These are phyloP conservation scores for Carapus acus DNA, from an alignment of 2,797 vertebrate genomes.

Conservation along the genomic window DNA sequence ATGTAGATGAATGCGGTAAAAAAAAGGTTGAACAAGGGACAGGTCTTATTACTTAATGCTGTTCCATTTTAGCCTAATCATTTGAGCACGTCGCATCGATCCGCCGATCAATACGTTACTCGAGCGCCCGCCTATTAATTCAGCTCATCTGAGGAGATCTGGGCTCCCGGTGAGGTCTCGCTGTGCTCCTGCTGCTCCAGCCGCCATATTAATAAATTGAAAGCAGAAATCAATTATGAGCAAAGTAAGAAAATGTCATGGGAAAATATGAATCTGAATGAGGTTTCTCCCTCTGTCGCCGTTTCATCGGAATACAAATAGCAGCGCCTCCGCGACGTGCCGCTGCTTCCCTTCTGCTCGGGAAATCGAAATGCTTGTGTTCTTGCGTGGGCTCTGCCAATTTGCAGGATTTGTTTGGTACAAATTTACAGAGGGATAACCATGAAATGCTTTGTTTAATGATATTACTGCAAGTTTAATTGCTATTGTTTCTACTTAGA, in stretches of 20 bases:
- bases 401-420: too few relatives aligned
- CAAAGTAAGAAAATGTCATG: slow-evolving; percentile 58
- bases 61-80: slow-evolving; percentile 53
- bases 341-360: too few relatives aligned
- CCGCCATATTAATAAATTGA: slow-evolving; percentile 65
- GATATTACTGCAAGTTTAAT: too few relatives aligned
- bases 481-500: too few relatives aligned
- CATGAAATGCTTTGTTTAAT: too few relatives aligned
- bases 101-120: slow-evolving; percentile 63
- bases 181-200: slow-evolving; percentile 43
- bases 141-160: slow-evolving; percentile 60
- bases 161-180: slow-evolving; percentile 58
- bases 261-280: slow-evolving; percentile 31
- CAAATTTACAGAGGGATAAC: too few relatives aligned
- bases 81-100: slow-evolving; percentile 56
- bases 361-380: too few relatives aligned
- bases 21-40: slow-evolving; percentile 38
- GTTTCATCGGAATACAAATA: slow-evolving; percentile 33
- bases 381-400: too few relatives aligned
- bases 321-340: slow-evolving; percentile 14
- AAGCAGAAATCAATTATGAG: slow-evolving; percentile 71
- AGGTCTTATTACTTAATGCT: slow-evolving; percentile 32
- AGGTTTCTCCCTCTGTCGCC: slow-evolving; percentile 12
- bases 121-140: slow-evolving; percentile 61
- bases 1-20: slow-evolving; percentile 23